A percentile compares a stretch with the other conserved stretches of the same genome.
Conservation (phyloP, 2,888 invertebrate species). For the Loripinus fragilis region DNA sequence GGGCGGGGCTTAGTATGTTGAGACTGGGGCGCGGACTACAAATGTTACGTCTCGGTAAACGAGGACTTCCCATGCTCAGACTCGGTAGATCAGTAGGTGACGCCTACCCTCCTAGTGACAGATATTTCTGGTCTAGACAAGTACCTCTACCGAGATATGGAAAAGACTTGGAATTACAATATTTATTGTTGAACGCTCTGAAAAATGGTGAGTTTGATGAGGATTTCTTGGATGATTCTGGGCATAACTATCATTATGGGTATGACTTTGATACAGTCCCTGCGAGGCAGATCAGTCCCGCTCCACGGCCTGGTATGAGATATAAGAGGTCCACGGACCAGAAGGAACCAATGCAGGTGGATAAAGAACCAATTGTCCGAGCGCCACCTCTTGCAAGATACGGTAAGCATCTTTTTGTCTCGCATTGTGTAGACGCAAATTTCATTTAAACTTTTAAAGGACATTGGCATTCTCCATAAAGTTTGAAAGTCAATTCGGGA, state of each 20-base stretch:
- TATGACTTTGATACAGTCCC: conserved; percentile 54
- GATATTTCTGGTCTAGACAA: conserved; percentile 56
- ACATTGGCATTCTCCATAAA: too few species aligned
- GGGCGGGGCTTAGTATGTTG: conserved; percentile 68
- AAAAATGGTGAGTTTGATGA: conserved; percentile 48
- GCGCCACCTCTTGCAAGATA: conserved; percentile 8
- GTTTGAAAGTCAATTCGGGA: too few species aligned
- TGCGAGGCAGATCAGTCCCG: conserved; percentile 59
- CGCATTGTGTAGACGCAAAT: too few species aligned
- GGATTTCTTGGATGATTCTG: conserved; percentile 24
- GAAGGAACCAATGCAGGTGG: not conserved
- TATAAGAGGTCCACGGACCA: conserved; percentile 34
- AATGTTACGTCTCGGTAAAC: conserved; percentile 74
- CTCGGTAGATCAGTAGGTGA: conserved; percentile 58
- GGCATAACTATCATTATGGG: conserved; percentile 32
- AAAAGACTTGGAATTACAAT: conserved; percentile 59
- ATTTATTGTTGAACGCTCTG: conserved; percentile 55
- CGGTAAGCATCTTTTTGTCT: not conserved
- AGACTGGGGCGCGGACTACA: conserved; percentile 70
- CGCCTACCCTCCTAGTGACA: conserved; percentile 41
- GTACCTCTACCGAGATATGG: conserved; percentile 68
- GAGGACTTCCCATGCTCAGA: conserved; percentile 65
- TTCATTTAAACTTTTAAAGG: too few species aligned
- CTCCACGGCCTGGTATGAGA: conserved; percentile 63
- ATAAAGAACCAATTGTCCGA: not conserved